A percentile compares a stretch with the other conserved stretches of the same genome.
Conservation (phyloP, 2,888 invertebrate species). For the Pristionchus exspectatus region DNA sequence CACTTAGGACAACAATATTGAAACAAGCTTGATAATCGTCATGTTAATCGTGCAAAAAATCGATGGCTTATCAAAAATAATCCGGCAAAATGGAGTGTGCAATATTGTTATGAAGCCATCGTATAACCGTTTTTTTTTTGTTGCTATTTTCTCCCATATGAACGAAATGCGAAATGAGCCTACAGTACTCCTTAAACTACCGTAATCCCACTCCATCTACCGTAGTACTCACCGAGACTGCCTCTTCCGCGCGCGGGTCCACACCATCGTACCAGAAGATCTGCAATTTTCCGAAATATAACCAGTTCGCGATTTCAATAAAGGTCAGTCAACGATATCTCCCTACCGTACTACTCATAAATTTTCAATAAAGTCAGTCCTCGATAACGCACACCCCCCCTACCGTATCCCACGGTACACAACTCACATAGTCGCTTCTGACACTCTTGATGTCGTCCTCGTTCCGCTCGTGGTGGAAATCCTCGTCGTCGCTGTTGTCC, state of each 20-base stretch:
- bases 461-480: conserved; percentile 56
- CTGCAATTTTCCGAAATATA: conserved; percentile 57
- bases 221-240: conserved; percentile 60
- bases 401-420: neutral
- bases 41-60: neutral
- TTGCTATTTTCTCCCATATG: no score
- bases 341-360: neutral
- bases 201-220: neutral
- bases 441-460: conserved; percentile 72
- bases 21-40: conserved; percentile 19
- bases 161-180: no score
- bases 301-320: neutral
- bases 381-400: neutral
- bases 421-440: conserved; percentile 71
- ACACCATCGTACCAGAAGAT: conserved; percentile 77
- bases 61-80: neutral
- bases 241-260: conserved; percentile 67
- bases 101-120: no score
- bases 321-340: neutral
- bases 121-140: no score
- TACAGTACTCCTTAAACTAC: neutral
- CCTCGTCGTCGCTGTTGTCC: conserved; percentile 60
- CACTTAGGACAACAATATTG: neutral
- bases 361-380: conserved; percentile 9
- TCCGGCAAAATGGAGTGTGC: no score